Evolutionary conservation across 2,113 vertebrate genomes (phyloP).

Genomic region (Epinephelus fuscoguttatus): DNA sequence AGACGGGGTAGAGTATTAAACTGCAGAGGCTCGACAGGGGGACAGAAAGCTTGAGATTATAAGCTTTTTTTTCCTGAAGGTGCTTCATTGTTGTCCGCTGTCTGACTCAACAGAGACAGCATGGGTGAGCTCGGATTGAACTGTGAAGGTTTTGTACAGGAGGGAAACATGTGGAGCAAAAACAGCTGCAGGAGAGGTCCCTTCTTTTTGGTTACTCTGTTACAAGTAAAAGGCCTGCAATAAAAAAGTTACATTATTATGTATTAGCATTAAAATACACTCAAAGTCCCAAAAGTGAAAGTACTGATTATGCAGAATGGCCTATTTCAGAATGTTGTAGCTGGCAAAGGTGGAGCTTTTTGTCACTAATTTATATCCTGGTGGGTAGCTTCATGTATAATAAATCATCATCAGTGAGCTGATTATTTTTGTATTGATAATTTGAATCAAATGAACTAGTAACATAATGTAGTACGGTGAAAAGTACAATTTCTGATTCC

Average conservation of each 20-base stretch:
- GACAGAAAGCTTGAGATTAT: slow-evolving; percentile 26
- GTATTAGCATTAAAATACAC: not conserved
- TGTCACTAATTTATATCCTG: not conserved
- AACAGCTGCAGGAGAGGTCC: not conserved
- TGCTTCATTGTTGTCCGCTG: slow-evolving; percentile 8
- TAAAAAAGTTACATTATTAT: too few species aligned
- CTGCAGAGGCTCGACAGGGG: slow-evolving; percentile 20
- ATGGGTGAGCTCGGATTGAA: not conserved
- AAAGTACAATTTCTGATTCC: not conserved
- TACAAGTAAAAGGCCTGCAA: too few species aligned
- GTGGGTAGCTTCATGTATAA: not conserved
- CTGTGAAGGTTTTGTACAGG: too few species aligned
- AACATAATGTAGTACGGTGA: not conserved
- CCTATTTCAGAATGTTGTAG: too few species aligned
- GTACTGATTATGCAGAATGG: not conserved
- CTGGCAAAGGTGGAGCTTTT: not conserved
- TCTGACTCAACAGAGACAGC: not conserved
- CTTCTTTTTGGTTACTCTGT: not conserved
- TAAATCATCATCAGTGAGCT: not conserved
- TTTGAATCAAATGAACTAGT: not conserved
- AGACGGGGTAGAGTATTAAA: slow-evolving; percentile 16
- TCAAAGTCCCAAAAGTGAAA: not conserved
- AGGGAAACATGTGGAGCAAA: not conserved
- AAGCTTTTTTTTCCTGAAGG: slow-evolving; percentile 9
- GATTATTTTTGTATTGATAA: not conserved